Evolutionary conservation across 2,113 vertebrate genomes (phyloP).

Genomic region (Chiloscyllium plagiosum): DNA sequence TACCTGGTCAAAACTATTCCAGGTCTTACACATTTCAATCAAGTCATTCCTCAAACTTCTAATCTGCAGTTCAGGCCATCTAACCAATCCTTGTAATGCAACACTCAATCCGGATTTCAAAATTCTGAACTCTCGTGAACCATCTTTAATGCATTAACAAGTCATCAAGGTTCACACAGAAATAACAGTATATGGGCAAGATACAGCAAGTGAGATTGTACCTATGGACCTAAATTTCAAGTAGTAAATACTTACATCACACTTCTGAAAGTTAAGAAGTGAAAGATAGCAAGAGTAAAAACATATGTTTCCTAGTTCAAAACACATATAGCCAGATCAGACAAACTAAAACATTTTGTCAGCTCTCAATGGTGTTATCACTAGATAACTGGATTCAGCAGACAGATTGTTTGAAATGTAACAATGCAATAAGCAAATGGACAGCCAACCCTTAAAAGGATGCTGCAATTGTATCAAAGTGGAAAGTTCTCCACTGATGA

Average conservation of each 20-base stretch:
- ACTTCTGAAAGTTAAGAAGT: not conserved
- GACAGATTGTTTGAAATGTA: not conserved
- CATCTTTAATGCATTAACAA: not conserved
- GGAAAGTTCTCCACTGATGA: not conserved
- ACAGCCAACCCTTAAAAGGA: not conserved
- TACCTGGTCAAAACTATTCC: too few relatives aligned
- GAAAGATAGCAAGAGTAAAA: not conserved
- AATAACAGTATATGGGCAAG: not conserved
- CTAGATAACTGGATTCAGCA: not conserved
- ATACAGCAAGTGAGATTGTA: not conserved
- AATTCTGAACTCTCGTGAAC: too few relatives aligned
- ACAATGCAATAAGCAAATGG: not conserved
- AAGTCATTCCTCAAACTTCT: too few relatives aligned
- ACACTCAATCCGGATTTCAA: too few relatives aligned
- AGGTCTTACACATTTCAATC: too few relatives aligned
- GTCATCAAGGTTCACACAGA: not conserved
- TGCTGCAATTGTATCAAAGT: slow-evolving; percentile 3
- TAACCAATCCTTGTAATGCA: too few relatives aligned
- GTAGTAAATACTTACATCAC: not conserved
- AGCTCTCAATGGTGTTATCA: not conserved
- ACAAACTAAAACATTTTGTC: not conserved
- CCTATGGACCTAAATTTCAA: not conserved
- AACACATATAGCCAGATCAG: not conserved
- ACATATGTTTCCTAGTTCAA: not conserved
- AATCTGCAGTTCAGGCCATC: too few relatives aligned